Percentiles rank a stretch among this genome's conserved stretches.
phyloP scores from a whole-genome alignment of 37 sponge, comb jelly and placozoan genomes.

The Bolinopsis microptera region DNA sequence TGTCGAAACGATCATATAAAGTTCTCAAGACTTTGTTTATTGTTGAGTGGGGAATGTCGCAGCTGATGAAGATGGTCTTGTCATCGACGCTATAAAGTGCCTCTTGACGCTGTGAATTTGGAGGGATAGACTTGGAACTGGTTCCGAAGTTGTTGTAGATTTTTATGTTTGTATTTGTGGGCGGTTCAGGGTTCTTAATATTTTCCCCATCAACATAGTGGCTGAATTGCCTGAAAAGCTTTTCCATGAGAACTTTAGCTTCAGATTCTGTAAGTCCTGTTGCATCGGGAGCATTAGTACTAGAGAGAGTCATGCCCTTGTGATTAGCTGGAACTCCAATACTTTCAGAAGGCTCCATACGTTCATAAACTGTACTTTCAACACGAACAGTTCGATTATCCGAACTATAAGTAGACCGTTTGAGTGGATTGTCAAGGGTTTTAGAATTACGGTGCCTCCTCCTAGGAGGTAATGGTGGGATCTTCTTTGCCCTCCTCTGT shows the following conservation, averaged over 20 bases:
- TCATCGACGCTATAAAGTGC: constrained; percentile 1
- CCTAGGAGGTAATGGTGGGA: neutral
- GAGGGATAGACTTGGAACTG: neutral
- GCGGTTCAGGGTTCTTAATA: neutral
- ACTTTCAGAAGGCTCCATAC: neutral
- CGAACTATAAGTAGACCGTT: neutral
- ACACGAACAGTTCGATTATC: neutral
- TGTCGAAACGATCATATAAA: neutral
- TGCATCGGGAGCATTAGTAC: neutral
- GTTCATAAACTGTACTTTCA: neutral
- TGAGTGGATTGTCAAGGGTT: neutral
- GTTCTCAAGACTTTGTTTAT: neutral
- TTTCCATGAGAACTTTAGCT: neutral
- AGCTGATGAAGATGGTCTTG: neutral
- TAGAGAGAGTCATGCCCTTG: neutral
- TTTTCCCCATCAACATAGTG: neutral
- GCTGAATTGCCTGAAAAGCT: neutral
- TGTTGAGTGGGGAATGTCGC: constrained; percentile 11
- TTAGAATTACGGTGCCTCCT: neutral
- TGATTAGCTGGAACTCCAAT: neutral
- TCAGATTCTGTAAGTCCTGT: neutral
- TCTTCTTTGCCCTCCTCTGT: neutral
- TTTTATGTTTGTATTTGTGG: neutral
- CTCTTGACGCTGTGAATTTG: neutral
- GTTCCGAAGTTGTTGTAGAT: neutral